Conservation (phyloP, 2,888 invertebrate species). For the Tiliacea citrago region DNA sequence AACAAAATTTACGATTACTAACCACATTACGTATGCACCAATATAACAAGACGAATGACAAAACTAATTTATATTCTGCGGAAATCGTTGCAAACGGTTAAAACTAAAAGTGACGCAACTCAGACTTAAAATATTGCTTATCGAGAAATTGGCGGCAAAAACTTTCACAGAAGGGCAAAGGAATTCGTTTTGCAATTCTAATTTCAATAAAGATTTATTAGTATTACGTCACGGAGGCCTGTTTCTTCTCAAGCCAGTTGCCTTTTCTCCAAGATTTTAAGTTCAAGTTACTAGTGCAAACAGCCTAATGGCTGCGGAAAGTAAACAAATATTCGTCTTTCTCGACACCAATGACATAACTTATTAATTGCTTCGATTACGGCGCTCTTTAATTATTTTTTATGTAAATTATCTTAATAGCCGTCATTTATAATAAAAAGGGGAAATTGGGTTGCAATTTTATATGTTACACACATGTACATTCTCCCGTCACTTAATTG, state of each 20-base stretch:
- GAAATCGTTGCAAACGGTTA: slow-evolving; percentile 44
- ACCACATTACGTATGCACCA: slow-evolving; percentile 34
- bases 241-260: slow-evolving; percentile 48
- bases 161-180: slow-evolving; percentile 66
- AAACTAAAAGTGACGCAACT: slow-evolving; percentile 46
- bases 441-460: slow-evolving; percentile 9
- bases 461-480: not conserved
- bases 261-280: slow-evolving; percentile 31
- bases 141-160: slow-evolving; percentile 45
- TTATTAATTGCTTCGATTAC: slow-evolving; percentile 53
- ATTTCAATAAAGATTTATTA: slow-evolving; percentile 59
- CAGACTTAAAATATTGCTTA: slow-evolving; percentile 41
- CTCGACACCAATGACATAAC: slow-evolving; percentile 58
- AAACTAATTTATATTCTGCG: slow-evolving; percentile 46
- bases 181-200: slow-evolving; percentile 64
- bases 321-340: slow-evolving; percentile 53
- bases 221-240: slow-evolving; percentile 49
- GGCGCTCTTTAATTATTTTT: slow-evolving; percentile 37
- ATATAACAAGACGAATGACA: slow-evolving; percentile 47
- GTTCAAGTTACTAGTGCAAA: slow-evolving; percentile 21
- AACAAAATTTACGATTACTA: slow-evolving; percentile 19
- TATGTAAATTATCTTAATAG: slow-evolving; percentile 51
- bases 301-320: slow-evolving; percentile 10
- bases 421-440: slow-evolving; percentile 43
- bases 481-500: slow-evolving; percentile 2